Base-by-base conservation (phyloP, 2,888 invertebrate species). In the Meteorus cinctellus region DNA sequence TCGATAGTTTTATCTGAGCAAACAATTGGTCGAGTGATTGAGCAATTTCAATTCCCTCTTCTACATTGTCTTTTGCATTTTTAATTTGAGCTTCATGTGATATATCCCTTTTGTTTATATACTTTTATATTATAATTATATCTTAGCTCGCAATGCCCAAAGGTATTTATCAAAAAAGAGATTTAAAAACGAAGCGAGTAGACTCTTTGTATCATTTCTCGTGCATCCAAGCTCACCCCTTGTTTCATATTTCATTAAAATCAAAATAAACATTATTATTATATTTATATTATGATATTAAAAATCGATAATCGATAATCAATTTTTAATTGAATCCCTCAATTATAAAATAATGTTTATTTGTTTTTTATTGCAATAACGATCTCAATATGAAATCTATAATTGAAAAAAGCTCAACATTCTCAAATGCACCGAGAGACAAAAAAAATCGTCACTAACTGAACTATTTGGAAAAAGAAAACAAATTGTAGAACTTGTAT, bases 131-230 rank as follows among this genome's bases (percentile, higher is more conserved):
- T 62, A 29, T 62, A 29, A 14, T n/a, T 55, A 55, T 24, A 55
- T 55, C 4, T 55, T 19, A 55, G 55, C n/a, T 62, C 31, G 31
- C 62, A 62, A 31, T 62, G 31, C n/a, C 62, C 62, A 62, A 62
- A 62, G 31, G 62, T 62, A 62, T 31, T 62, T 62, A 31, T 34
- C 29, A 29, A 29, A 27, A 60, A 19, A 4, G 14, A 48, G 14
- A 48, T 14, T 14, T 4, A n/a, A 48, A 48, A 48, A 16, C n/a
- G 29, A 31, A 62, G 29, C 14, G 1, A 29, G 14, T 27, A 16
- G 34, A 8, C 12, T 41, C 12, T 19, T 19, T 8, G 10, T 55
- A 55, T 19, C 4, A 55, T 19, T 19, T 55, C 19, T 4, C 6
- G 6, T 55, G 16, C n/a, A 4, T 19, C 10, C 8, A 5, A 55